phyloP scores from a whole-genome alignment of 2,113 vertebrate species.

The Pygathrix nemaeus region DNA sequence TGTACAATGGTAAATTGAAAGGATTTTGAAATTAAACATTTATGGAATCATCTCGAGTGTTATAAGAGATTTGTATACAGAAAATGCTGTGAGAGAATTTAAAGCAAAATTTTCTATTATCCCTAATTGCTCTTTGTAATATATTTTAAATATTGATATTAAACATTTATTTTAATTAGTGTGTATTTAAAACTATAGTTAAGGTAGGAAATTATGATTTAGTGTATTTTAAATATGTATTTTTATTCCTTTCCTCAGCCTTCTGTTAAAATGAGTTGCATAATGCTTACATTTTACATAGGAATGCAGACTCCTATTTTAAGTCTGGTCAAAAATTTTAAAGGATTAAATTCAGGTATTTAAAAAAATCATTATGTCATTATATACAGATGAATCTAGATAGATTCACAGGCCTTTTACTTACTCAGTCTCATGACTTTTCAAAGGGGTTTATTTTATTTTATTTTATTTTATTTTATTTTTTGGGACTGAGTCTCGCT shows the following conservation, averaged over 20 bases:
- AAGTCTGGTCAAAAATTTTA: background rate
- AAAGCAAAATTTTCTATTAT: background rate
- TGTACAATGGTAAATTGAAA: background rate
- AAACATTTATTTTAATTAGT: background rate
- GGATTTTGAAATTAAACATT: background rate
- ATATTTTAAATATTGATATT: background rate
- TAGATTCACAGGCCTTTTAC: background rate
- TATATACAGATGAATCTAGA: background rate
- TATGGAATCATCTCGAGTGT: background rate
- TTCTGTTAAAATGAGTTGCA: background rate
- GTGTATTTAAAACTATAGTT: background rate
- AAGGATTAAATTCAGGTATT: conserved; percentile 12
- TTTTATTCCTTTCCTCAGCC: background rate
- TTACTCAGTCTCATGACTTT: background rate
- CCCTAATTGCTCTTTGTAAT: background rate
- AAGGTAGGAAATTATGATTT: background rate
- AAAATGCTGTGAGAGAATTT: background rate
- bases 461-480: too few species aligned
- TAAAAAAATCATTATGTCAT: background rate
- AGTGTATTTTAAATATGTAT: background rate
- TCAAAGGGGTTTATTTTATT: background rate
- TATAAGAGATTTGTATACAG: background rate
- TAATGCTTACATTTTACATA: background rate
- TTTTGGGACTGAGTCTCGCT: too few species aligned
- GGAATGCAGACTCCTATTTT: background rate